phyloP scores from a whole-genome alignment of 2,888 invertebrate species.

The Campoplex capitator region DNA sequence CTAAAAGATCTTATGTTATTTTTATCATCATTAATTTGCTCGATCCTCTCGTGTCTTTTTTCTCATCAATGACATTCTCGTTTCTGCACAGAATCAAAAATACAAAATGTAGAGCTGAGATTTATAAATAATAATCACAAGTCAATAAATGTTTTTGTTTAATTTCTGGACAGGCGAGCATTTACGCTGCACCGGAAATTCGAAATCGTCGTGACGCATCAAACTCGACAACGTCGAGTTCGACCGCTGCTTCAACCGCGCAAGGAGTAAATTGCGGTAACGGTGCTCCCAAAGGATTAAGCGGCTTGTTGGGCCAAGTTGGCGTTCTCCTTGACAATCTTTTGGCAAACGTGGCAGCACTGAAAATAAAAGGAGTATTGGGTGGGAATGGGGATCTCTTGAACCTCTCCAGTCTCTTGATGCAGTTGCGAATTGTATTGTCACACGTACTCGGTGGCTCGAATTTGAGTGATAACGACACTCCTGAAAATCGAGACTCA shows the following conservation, averaged over 20 bases:
- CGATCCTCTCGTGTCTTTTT: too few species aligned
- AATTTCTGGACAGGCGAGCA: slow-evolving; percentile 25
- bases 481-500: neutral
- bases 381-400: slow-evolving; percentile 10
- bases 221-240: neutral
- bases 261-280: slow-evolving; percentile 15
- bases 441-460: slow-evolving; percentile 35
- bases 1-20: too few species aligned
- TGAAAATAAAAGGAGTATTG: neutral
- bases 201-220: slow-evolving; percentile 12
- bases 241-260: neutral
- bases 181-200: slow-evolving; percentile 23
- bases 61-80: too few species aligned
- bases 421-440: slow-evolving; percentile 24
- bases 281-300: neutral
- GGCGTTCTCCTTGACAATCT: slow-evolving; percentile 51
- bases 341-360: slow-evolving; percentile 12
- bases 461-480: neutral
- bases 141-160: neutral
- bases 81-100: too few species aligned
- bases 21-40: too few species aligned
- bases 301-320: slow-evolving; percentile 20
- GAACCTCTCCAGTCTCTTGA: slow-evolving; percentile 5
- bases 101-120: too few species aligned
- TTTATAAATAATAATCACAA: too few species aligned